Percentiles rank a stretch among this genome's conserved stretches.
These are phyloP conservation scores for Leptonema lineaticorne DNA, from an alignment of 1,140 invertebrate species.

Conservation along the genomic window DNA sequence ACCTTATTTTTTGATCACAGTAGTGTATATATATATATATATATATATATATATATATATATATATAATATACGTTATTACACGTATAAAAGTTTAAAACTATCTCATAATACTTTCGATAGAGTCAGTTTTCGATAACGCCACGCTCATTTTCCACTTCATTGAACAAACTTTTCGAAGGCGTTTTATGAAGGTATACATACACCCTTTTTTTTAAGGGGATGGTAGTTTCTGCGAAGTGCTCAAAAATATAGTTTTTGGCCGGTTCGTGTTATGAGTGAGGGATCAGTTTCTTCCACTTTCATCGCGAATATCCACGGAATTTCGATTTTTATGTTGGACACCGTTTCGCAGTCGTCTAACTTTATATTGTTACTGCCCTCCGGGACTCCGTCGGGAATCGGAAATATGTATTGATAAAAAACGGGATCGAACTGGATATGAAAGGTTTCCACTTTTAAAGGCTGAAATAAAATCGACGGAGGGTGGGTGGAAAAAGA, in stretches of 20 bases:
- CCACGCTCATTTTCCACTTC: neutral
- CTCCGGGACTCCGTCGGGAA: slow-evolving; percentile 13
- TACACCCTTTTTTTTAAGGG: no score
- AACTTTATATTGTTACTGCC: slow-evolving; percentile 26
- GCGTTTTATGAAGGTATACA: no score
- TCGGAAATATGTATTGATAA: slow-evolving; percentile 28
- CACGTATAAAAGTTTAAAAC: no score
- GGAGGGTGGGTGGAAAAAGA: neutral
- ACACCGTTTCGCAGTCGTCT: slow-evolving; percentile 20
- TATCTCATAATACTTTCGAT: no score
- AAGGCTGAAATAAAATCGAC: no score
- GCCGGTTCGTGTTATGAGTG: neutral
- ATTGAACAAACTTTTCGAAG: no score
- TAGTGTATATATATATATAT: neutral
- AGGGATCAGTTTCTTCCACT: no score
- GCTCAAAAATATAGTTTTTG: neutral
- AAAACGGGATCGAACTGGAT: no score
- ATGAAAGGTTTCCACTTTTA: no score
- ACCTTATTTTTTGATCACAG: neutral
- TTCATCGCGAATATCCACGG: slow-evolving; percentile 3
- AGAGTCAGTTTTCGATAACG: no score
- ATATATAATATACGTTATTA: neutral
- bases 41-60: neutral
- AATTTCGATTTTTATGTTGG: neutral
- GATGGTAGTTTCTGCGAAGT: no score